These are phyloP conservation scores for Ptychoptera albimana DNA, from an alignment of 2,888 invertebrate species.

Conservation along the genomic window DNA sequence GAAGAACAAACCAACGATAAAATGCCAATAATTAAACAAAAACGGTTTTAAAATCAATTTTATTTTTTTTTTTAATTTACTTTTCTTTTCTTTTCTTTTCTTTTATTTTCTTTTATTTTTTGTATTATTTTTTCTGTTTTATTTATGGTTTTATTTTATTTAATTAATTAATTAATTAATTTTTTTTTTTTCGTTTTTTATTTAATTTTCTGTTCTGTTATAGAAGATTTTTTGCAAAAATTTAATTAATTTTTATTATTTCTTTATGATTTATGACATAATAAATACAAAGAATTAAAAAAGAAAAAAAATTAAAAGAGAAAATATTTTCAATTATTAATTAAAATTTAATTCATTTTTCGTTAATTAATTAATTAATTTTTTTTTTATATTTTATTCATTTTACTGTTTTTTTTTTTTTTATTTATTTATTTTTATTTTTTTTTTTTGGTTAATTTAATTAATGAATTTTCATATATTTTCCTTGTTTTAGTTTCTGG, in stretches of 20 bases:
- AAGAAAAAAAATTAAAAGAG: neutral
- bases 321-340: neutral
- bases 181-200: slow-evolving; percentile 4
- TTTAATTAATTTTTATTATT: neutral
- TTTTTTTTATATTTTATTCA: neutral
- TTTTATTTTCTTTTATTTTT: neutral
- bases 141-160: too few species aligned
- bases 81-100: neutral
- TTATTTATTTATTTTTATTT: slow-evolving; percentile 6
- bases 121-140: slow-evolving; percentile 2
- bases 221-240: neutral
- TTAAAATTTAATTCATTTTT: neutral
- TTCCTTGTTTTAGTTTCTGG: slow-evolving; percentile 2
- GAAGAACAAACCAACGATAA: neutral
- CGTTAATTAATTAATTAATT: neutral
- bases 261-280: neutral
- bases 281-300: neutral
- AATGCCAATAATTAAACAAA: neutral
- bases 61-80: neutral
- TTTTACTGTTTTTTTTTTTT: slow-evolving; percentile 1
- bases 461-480: slow-evolving; percentile 2
- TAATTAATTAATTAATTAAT: too few species aligned
- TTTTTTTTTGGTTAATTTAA: slow-evolving; percentile 2
- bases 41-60: neutral
- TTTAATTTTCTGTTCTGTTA: neutral